phyloP scores from a whole-genome alignment of 2,113 vertebrate species.

The Gambusia holbrooki region DNA sequence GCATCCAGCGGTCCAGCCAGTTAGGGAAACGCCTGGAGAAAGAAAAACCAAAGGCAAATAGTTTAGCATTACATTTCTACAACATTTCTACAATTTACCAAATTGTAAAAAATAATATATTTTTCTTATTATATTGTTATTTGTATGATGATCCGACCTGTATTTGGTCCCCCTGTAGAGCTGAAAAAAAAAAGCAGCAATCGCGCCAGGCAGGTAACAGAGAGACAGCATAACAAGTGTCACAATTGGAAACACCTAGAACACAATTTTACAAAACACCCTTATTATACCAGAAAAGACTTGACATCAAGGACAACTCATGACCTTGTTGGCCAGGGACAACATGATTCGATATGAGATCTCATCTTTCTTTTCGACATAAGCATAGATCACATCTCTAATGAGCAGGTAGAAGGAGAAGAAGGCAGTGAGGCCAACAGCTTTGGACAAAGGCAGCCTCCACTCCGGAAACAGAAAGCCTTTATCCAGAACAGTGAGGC shows the following conservation, averaged over 20 bases:
- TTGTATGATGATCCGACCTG: slow-evolving; percentile 50
- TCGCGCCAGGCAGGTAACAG: slow-evolving; percentile 90
- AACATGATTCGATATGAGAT: slow-evolving; percentile 84
- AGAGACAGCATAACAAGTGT: slow-evolving; percentile 86
- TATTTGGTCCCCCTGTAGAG: slow-evolving; percentile 93
- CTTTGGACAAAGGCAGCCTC: slow-evolving; percentile 84
- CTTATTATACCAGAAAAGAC: neutral
- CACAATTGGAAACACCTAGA: slow-evolving; percentile 82
- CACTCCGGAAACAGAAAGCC: slow-evolving; percentile 93
- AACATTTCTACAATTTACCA: too few species aligned
- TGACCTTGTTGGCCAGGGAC: slow-evolving; percentile 85
- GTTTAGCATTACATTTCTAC: too few species aligned
- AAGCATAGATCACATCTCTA: slow-evolving; percentile 82
- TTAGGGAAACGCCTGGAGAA: slow-evolving; percentile 79
- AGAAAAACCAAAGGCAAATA: neutral
- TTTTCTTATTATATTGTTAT: neutral
- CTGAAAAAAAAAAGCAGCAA: slow-evolving; percentile 89
- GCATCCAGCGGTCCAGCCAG: slow-evolving; percentile 94
- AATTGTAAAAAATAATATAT: too few species aligned
- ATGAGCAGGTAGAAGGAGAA: slow-evolving; percentile 86
- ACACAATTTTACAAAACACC: neutral
- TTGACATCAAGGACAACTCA: neutral
- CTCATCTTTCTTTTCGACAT: slow-evolving; percentile 71
- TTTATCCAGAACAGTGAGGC: slow-evolving; percentile 87
- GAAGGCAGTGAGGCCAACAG: slow-evolving; percentile 75